These are phyloP conservation scores for Procambarus virginalis DNA, from an alignment of 1,140 invertebrate genomes.

Conservation along the genomic window DNA sequence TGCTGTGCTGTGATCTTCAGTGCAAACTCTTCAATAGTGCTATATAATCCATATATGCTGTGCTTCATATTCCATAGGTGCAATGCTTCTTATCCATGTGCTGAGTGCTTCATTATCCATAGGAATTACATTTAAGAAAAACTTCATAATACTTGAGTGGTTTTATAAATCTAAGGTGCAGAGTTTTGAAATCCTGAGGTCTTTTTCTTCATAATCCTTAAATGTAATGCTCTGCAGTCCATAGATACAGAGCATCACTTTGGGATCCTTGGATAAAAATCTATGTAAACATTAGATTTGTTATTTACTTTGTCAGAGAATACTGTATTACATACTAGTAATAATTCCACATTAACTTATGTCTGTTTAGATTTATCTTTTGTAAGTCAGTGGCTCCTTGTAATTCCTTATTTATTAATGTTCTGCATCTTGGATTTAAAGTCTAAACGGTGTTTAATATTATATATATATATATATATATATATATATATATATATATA, in stretches of 20 bases:
- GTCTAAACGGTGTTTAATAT: background rate
- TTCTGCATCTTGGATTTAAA: background rate
- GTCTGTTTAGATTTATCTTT: background rate
- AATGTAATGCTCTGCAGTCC: background rate
- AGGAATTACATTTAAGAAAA: too few relatives aligned
- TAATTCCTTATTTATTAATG: background rate
- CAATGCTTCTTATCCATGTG: slow-evolving; percentile 10
- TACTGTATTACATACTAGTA: too few relatives aligned
- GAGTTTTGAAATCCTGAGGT: background rate
- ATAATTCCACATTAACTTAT: background rate
- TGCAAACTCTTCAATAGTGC: background rate
- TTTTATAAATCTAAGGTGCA: background rate
- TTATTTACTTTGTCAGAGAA: too few relatives aligned
- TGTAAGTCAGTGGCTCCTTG: background rate
- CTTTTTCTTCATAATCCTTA: background rate
- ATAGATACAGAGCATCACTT: background rate
- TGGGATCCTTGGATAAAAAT: background rate
- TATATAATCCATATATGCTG: slow-evolving; percentile 9
- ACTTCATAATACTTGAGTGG: background rate
- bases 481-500: too few relatives aligned
- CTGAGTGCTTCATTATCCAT: background rate
- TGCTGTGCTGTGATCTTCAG: slow-evolving; percentile 19
- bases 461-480: too few relatives aligned
- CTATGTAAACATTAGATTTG: too few relatives aligned
- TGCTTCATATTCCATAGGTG: slow-evolving; percentile 22